Percentiles rank a stretch among this genome's conserved stretches.
These are phyloP conservation scores for Epiblema foenella DNA, from an alignment of 2,888 invertebrate genomes.

Conservation along the genomic window DNA sequence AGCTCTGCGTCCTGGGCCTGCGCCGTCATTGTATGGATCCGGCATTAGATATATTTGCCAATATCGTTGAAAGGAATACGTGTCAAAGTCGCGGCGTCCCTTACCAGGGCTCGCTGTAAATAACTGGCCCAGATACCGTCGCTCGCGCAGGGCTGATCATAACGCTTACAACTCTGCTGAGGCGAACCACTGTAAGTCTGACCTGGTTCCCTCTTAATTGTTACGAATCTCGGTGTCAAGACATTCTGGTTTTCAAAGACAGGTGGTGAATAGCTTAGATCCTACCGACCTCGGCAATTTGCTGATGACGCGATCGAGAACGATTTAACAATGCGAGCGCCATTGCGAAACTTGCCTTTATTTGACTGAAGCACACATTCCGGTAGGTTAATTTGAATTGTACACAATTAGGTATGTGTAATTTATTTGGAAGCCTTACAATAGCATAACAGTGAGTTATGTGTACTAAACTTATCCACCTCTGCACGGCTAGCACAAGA, in stretches of 20 bases:
- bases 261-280: conserved; percentile 28
- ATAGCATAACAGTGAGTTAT: neutral
- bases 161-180: neutral
- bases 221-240: neutral
- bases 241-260: neutral
- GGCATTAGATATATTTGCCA: conserved; percentile 32
- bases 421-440: conserved; percentile 1
- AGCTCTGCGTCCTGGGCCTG: too few relatives aligned
- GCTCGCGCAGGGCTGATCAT: conserved; percentile 32
- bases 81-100: conserved; percentile 50
- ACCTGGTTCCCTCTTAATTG: neutral
- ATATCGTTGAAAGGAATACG: conserved; percentile 38
- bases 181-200: neutral
- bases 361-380: conserved; percentile 45
- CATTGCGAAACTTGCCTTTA: conserved; percentile 52
- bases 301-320: conserved; percentile 55
- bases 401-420: neutral
- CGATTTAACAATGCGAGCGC: conserved; percentile 50
- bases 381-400: conserved; percentile 47
- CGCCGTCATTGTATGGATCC: too few relatives aligned
- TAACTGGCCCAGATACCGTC: conserved; percentile 50
- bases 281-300: conserved; percentile 52
- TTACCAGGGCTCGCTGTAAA: conserved; percentile 48
- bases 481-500: too few relatives aligned
- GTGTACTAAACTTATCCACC: too few relatives aligned